phyloP scores from a whole-genome alignment of 2,113 vertebrate species.

The Rana temporaria region DNA sequence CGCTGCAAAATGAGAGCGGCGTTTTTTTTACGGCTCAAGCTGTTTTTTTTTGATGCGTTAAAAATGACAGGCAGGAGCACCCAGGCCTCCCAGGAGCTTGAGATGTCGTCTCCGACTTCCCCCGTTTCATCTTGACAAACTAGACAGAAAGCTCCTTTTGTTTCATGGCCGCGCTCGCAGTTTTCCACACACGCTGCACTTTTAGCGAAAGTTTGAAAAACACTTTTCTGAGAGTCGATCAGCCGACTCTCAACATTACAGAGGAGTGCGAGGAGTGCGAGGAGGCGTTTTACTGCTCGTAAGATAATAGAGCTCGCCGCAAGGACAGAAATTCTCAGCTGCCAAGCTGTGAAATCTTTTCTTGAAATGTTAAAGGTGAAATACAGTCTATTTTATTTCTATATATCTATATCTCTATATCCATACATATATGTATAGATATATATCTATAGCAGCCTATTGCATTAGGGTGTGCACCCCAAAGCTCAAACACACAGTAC shows the following conservation, averaged over 20 bases:
- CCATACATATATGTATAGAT: too few species aligned
- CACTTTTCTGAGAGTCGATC: not conserved
- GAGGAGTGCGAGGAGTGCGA: too few species aligned
- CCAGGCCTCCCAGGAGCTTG: not conserved
- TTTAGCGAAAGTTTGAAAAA: slow-evolving; percentile 9
- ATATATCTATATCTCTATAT: too few species aligned
- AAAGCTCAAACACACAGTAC: too few species aligned
- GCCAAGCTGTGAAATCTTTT: too few species aligned
- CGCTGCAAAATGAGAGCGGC: not conserved
- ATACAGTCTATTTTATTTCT: too few species aligned
- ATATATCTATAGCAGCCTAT: too few species aligned
- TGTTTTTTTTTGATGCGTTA: not conserved
- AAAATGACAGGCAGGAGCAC: slow-evolving; percentile 6
- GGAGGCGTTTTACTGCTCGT: not conserved
- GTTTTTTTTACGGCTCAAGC: not conserved
- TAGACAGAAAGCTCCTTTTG: slow-evolving; percentile 1
- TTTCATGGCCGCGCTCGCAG: not conserved
- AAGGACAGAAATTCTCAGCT: too few species aligned
- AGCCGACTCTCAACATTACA: not conserved
- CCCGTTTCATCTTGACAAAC: slow-evolving; percentile 22
- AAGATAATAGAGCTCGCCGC: too few species aligned
- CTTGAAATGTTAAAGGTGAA: too few species aligned
- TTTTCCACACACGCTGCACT: slow-evolving; percentile 33
- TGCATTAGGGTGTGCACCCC: too few species aligned
- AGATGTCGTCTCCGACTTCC: not conserved